Evolutionary conservation across 1,140 invertebrate genomes (phyloP).

Genomic region (Lepidurus arcticus): DNA sequence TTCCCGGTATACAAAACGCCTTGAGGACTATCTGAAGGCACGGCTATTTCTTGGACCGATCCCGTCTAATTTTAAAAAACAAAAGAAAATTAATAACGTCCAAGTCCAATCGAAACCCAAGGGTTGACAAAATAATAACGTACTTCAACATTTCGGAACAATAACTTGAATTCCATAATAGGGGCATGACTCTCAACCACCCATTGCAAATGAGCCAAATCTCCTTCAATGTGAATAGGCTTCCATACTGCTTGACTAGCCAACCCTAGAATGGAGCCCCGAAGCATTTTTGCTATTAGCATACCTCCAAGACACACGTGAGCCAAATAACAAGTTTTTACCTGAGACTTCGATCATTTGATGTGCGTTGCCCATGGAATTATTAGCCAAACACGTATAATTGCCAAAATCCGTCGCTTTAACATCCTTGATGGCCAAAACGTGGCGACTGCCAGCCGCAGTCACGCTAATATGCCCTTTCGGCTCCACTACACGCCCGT

Average conservation of each 20-base stretch:
- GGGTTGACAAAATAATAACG: not conserved
- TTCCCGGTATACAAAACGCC: slow-evolving; percentile 7
- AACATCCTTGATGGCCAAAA: slow-evolving; percentile 39
- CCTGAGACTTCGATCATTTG: slow-evolving; percentile 41
- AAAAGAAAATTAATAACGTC: not conserved
- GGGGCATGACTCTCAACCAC: slow-evolving; percentile 2
- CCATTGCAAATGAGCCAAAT: not conserved
- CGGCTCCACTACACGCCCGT: slow-evolving; percentile 35
- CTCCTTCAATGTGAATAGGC: not conserved
- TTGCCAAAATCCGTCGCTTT: slow-evolving; percentile 42
- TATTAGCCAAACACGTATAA: slow-evolving; percentile 42
- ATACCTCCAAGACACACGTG: not conserved
- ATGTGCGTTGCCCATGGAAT: slow-evolving; percentile 38
- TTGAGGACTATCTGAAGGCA: not conserved
- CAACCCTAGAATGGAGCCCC: not conserved
- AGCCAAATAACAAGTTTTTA: slow-evolving; percentile 29
- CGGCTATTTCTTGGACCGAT: not conserved
- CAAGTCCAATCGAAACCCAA: not conserved
- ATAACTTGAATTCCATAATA: not conserved
- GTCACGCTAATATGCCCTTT: slow-evolving; percentile 30
- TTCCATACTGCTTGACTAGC: slow-evolving; percentile 15
- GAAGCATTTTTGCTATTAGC: not conserved
- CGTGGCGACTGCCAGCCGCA: slow-evolving; percentile 36
- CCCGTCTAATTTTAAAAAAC: not conserved
- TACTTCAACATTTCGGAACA: not conserved